These are phyloP conservation scores for Pogonocherus hispidulus DNA, from an alignment of 2,888 invertebrate species.

Conservation along the genomic window DNA sequence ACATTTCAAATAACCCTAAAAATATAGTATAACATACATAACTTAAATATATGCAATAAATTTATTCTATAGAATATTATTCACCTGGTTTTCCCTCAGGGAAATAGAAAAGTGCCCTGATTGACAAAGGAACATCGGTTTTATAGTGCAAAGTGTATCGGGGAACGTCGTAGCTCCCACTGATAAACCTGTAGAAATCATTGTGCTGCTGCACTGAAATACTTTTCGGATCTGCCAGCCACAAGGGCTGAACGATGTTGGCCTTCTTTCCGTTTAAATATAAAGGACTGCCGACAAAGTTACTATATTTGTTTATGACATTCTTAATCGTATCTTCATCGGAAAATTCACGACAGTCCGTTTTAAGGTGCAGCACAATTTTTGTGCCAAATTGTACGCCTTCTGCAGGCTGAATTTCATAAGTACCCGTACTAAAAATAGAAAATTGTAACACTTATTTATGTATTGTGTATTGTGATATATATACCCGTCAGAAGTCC, in stretches of 20 bases:
- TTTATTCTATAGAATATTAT: neutral
- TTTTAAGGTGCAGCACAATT: slow-evolving; percentile 90
- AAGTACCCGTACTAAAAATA: slow-evolving; percentile 81
- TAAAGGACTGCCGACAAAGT: slow-evolving; percentile 96
- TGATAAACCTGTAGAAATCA: slow-evolving; percentile 92
- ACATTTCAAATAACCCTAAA: slow-evolving; percentile 87
- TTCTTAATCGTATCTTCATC: slow-evolving; percentile 88
- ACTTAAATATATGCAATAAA: slow-evolving; percentile 49
- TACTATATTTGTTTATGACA: slow-evolving; percentile 96
- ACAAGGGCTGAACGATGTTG: slow-evolving; percentile 92
- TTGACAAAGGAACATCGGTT: slow-evolving; percentile 92
- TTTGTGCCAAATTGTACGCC: slow-evolving; percentile 91
- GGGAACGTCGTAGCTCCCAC: slow-evolving; percentile 89
- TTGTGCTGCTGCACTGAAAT: slow-evolving; percentile 89
- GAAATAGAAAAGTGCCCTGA: slow-evolving; percentile 91
- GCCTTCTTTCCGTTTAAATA: slow-evolving; percentile 89
- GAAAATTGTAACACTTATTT: neutral
- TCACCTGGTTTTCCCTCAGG: slow-evolving; percentile 83
- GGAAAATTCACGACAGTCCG: slow-evolving; percentile 89
- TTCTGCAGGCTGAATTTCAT: slow-evolving; percentile 89
- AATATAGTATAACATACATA: neutral
- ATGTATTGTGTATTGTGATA: neutral
- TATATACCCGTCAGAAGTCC: slow-evolving; percentile 90
- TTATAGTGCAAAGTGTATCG: slow-evolving; percentile 93
- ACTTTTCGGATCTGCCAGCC: slow-evolving; percentile 93